These are phyloP conservation scores for Butastur rufipennis DNA, from an alignment of 2,113 vertebrate species.

Conservation along the genomic window DNA sequence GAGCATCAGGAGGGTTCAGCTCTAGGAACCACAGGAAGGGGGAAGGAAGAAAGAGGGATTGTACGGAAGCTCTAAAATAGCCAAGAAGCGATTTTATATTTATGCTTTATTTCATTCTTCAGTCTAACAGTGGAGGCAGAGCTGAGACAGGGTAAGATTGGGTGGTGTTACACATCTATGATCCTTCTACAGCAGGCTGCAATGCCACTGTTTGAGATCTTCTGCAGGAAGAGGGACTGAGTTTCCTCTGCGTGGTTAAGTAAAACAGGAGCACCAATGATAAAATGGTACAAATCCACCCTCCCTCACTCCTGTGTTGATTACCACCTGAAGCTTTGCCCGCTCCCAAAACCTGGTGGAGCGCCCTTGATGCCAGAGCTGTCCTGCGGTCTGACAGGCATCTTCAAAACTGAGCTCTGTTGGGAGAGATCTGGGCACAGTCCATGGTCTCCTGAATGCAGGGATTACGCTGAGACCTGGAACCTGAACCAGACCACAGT, in stretches of 20 bases:
- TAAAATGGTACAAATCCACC: background rate
- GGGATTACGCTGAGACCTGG: background rate
- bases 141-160: background rate
- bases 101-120: background rate
- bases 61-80: background rate
- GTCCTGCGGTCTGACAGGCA: background rate
- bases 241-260: accelerated
- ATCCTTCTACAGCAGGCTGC: background rate
- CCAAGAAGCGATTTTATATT: background rate
- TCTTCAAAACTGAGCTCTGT: background rate
- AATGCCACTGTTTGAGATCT: background rate
- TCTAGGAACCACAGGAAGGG: background rate
- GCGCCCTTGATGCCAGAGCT: background rate
- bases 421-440: background rate
- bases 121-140: background rate
- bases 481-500: background rate
- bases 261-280: background rate
- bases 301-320: background rate
- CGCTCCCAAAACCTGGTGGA: background rate
- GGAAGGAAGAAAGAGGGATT: background rate
- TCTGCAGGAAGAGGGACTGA: background rate
- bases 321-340: background rate
- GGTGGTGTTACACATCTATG: no score
- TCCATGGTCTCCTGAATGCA: background rate
- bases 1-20: background rate